Base-by-base conservation (phyloP, 2,888 invertebrate genomes). In the Labia minor region DNA sequence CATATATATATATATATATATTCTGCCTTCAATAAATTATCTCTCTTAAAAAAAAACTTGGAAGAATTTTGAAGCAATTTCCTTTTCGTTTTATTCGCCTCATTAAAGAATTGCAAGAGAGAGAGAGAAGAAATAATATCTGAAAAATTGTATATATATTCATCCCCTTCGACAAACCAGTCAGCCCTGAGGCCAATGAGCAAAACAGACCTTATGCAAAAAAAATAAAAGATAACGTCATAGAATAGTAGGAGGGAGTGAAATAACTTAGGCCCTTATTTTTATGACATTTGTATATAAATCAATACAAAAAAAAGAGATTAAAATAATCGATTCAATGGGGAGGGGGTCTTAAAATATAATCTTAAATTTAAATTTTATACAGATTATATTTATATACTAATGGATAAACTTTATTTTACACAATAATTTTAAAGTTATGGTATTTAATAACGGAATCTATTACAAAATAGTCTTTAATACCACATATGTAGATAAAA, bases 81-180 rank as follows among this genome's bases (percentile, higher is more conserved):
- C 49, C 49, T 49, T 49, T 49, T 49, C 49, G 49, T 49, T 49
- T 49, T 49, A 49, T 49, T 49, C 49, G 49, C 49, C 49, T 49
- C 49, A 49, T 49, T 49, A 49, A 49, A 49, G 49, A 49, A 49
- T 49, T 49, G 49, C 49, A 49, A 49, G 49, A 49, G 26, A 49
- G 16, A n/a, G 16, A 49, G 14, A 49, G 16, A 3, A 49, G 16
- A n/a, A 49, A 49, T 49, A 49, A 49, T 49, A 49, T 49, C 49
- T n/a, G 49, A 49, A 49, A 49, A 26, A 26, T n/a, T n/a, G n/a
- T 26, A 26, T 49, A 49, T 49, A 49, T 49, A 49, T 49, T 49
- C 49, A 49, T 49, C 49, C 49, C 49, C 49, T n/a, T 49, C 49
- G 49, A 49, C 49, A 49, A 49, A 14, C 26, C 26, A 26, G 26